phyloP scores from a whole-genome alignment of 2,113 vertebrate species.

The Andinoacara biseriatus region DNA sequence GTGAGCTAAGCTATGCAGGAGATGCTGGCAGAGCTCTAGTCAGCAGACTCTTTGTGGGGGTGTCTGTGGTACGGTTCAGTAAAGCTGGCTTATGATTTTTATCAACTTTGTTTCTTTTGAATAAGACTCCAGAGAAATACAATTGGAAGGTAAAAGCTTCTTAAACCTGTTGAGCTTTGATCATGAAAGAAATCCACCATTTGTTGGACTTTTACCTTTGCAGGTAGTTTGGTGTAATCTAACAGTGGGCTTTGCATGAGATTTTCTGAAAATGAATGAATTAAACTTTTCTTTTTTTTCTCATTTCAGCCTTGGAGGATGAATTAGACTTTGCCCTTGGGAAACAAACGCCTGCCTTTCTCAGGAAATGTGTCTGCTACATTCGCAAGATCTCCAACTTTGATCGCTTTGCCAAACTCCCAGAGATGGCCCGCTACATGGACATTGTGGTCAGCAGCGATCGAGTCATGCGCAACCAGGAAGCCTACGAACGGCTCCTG shows the following conservation, averaged over 20 bases:
- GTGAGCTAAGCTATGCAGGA: conserved; percentile 51
- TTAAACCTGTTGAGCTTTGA: conserved; percentile 37
- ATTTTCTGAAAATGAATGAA: neutral
- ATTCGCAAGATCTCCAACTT: conserved; percentile 98
- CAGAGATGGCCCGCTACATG: conserved; percentile 96
- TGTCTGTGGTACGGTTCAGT: conserved; percentile 56
- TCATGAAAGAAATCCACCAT: conserved; percentile 24
- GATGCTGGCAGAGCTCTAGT: conserved; percentile 63
- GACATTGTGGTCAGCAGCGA: conserved; percentile 86
- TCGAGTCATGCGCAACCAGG: conserved; percentile 89
- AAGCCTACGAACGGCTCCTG: conserved; percentile 91
- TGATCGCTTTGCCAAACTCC: conserved; percentile 93
- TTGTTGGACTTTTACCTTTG: conserved; percentile 3
- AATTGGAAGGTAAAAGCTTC: conserved; percentile 47
- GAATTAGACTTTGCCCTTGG: conserved; percentile 98
- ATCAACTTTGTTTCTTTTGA: conserved; percentile 65
- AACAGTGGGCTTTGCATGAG: neutral
- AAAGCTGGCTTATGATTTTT: conserved; percentile 67
- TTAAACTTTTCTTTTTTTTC: neutral
- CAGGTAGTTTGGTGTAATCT: neutral
- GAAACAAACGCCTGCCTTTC: conserved; percentile 96
- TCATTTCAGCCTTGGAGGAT: conserved; percentile 90
- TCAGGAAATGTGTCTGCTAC: conserved; percentile 99
- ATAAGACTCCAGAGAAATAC: conserved; percentile 58
- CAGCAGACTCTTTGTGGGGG: conserved; percentile 33